These are phyloP conservation scores for Exephanes ischioxanthus DNA, from an alignment of 2,888 invertebrate genomes.

Conservation along the genomic window DNA sequence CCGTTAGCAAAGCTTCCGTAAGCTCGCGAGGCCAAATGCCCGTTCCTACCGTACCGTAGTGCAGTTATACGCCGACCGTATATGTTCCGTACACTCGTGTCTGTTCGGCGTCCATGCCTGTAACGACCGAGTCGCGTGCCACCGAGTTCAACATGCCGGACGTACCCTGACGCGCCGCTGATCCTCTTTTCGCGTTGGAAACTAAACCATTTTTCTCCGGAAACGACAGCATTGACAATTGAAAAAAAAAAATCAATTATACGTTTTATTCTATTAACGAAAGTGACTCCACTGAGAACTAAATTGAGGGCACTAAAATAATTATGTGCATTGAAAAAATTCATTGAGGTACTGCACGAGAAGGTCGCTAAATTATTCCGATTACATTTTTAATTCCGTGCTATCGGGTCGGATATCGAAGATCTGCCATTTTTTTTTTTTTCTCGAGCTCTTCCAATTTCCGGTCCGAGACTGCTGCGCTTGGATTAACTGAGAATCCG, in stretches of 20 bases:
- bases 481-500: no score
- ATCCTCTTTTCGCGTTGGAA: background rate
- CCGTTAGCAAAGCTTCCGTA: constrained; percentile 66
- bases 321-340: no score
- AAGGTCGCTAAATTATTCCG: no score
- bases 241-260: background rate
- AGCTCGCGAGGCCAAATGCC: constrained; percentile 60
- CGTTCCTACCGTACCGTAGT: constrained; percentile 22
- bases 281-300: background rate
- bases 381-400: no score
- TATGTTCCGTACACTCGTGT: constrained; percentile 25
- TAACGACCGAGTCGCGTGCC: constrained; percentile 48
- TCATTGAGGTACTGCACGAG: no score
- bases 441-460: no score
- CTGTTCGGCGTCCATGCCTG: constrained; percentile 25
- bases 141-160: background rate
- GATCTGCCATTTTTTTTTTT: no score
- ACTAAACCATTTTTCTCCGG: constrained; percentile 4
- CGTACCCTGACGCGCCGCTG: background rate
- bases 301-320: background rate
- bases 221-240: background rate
- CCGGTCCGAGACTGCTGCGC: no score
- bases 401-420: no score
- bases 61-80: constrained; percentile 8
- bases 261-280: background rate